Evolutionary conservation across 2,888 invertebrate species (phyloP).

Genomic region (Monopis laevigella): DNA sequence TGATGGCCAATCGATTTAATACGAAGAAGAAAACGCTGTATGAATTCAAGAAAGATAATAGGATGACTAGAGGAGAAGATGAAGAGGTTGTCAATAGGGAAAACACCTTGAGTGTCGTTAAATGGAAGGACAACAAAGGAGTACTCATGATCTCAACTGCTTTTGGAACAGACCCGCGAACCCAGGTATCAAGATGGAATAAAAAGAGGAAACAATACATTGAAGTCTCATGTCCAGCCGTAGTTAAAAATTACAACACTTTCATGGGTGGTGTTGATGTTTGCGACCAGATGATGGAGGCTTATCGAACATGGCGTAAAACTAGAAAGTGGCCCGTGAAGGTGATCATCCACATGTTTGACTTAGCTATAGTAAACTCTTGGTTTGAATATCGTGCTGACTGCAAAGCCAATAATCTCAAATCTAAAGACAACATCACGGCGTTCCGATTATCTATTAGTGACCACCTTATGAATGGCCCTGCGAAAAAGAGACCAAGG

Average conservation of each 20-base stretch:
- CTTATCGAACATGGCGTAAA: slow-evolving; percentile 24
- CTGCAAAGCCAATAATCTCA: slow-evolving; percentile 14
- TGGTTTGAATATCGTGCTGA: slow-evolving; percentile 23
- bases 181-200: slow-evolving; percentile 15
- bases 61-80: slow-evolving; percentile 21
- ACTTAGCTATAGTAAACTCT: no score
- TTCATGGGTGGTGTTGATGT: slow-evolving; percentile 28
- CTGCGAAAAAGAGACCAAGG: slow-evolving; percentile 14
- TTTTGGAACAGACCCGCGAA: slow-evolving; percentile 23
- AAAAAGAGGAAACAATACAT: slow-evolving; percentile 19
- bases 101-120: slow-evolving; percentile 22
- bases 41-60: slow-evolving; percentile 21
- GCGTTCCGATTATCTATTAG: slow-evolving; percentile 18
- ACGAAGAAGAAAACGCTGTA: slow-evolving; percentile 18
- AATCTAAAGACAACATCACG: slow-evolving; percentile 19
- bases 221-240: no score
- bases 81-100: slow-evolving; percentile 22
- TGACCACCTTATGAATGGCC: slow-evolving; percentile 18
- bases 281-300: slow-evolving; percentile 26
- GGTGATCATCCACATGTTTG: slow-evolving; percentile 21
- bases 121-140: slow-evolving; percentile 27
- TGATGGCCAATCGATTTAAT: slow-evolving; percentile 19
- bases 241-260: slow-evolving; percentile 25
- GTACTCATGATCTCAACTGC: slow-evolving; percentile 24
- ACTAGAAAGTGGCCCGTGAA: slow-evolving; percentile 29